Evolutionary conservation across 2,888 invertebrate species (phyloP), one percentile per base, ranked within the genome.

Genomic region (Amphipoea lucens): DNA sequence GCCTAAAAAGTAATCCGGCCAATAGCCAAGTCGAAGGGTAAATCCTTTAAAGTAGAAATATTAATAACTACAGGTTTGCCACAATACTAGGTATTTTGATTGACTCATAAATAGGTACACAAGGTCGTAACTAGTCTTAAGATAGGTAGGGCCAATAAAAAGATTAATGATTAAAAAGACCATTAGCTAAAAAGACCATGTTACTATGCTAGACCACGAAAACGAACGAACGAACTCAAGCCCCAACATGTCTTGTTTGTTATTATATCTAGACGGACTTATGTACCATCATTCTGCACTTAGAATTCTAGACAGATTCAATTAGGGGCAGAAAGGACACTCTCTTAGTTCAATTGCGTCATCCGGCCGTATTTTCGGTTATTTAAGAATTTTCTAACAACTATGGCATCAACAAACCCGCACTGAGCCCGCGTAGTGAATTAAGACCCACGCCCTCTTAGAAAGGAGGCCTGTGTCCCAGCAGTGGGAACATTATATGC

Each of bases 251-350:
- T 51, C 29, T 51, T 17, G 60, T 36, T 45, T 36, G 4, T 36
- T 45, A 29, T 67, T 12, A 42, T 69, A 5, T 66, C 2, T 48
- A 51, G n/a, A 40, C 9, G 20, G 20, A 78, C 23, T 40, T 23
- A 17, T 40, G 23, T 36, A 62, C 17, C 2, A 48, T 20, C 12
- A 29, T 29, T 67, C 9, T 12, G n/a, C 40, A 29, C 40, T 48
- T 57, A 29, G 7, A 48, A 79, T 45, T 63, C 20, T 57, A 40
- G 45, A 78, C 57, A 14, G 23, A 51, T 69, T 62, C 51, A 51
- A 63, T 79, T 51, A 63, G 2, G 51, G 2, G 11, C 42, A 78
- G 6, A 45, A 42, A 51, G 1, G n/a, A n/a, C 17, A 54, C 36
- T 54, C 36, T 54, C 29, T 42, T 17, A 66, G 54, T 40, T 57